Evolutionary conservation across 2,888 invertebrate genomes (phyloP).

Genomic region (Aleiodes alternator): DNA sequence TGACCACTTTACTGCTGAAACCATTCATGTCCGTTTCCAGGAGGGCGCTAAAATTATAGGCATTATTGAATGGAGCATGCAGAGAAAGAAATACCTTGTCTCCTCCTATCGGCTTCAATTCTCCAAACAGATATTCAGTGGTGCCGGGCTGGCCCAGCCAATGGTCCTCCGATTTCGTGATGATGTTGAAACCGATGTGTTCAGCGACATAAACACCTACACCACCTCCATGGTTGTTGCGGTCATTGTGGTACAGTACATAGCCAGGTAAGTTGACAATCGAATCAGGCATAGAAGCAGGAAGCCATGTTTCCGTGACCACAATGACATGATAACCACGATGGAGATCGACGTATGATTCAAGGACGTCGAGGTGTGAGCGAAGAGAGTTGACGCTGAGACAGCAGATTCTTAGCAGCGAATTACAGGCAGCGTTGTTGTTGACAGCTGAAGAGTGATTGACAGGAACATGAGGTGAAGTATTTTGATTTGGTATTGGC

Average conservation of each 20-base stretch:
- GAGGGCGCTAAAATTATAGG: too few relatives aligned
- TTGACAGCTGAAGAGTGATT: too few relatives aligned
- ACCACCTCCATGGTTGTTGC: slow-evolving; percentile 10
- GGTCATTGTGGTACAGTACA: not conserved
- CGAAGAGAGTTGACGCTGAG: not conserved
- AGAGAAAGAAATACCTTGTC: too few relatives aligned
- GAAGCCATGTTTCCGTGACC: not conserved
- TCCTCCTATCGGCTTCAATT: too few relatives aligned
- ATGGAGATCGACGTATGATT: not conserved
- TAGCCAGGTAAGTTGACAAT: not conserved
- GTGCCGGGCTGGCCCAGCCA: not conserved
- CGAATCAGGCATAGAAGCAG: not conserved
- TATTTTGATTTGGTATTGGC: too few relatives aligned
- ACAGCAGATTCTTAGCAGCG: too few relatives aligned
- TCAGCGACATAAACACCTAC: not conserved
- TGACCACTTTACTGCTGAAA: not conserved
- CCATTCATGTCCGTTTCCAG: not conserved
- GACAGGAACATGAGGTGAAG: too few relatives aligned
- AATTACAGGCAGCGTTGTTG: too few relatives aligned
- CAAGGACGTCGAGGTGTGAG: not conserved
- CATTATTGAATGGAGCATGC: not conserved
- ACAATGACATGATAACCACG: not conserved
- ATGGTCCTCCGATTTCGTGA: not conserved
- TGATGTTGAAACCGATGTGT: not conserved
- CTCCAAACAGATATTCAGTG: not conserved